Percentiles rank a stretch among this genome's conserved stretches.
These are phyloP conservation scores for Tholera decimalis DNA, from an alignment of 2,888 invertebrate species.

Conservation along the genomic window DNA sequence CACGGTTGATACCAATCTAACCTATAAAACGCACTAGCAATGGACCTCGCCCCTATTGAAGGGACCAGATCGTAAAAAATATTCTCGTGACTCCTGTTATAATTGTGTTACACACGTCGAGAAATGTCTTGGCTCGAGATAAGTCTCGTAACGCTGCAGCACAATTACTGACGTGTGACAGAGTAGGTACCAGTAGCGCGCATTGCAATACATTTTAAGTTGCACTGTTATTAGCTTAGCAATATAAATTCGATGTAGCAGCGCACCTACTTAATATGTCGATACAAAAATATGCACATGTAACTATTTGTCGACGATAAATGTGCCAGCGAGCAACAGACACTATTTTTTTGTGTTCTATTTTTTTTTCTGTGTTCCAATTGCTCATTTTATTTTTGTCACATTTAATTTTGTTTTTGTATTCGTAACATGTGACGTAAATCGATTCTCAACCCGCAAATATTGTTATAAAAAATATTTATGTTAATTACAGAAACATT, in stretches of 20 bases:
- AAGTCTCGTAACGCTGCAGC: neutral
- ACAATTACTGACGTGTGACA: neutral
- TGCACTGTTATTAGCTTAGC: neutral
- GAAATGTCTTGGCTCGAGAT: neutral
- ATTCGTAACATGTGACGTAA: neutral
- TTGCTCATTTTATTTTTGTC: neutral
- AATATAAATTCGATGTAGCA: neutral
- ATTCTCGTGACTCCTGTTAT: neutral
- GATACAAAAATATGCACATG: slow-evolving; percentile 20
- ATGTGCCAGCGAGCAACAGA: slow-evolving; percentile 1
- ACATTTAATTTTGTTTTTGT: neutral
- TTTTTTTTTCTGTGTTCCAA: neutral
- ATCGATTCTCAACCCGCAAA: slow-evolving; percentile 10
- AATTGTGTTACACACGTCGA: neutral
- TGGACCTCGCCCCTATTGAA: neutral
- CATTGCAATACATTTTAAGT: slow-evolving; percentile 3
- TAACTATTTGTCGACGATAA: neutral
- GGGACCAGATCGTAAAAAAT: neutral
- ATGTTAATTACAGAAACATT: neutral
- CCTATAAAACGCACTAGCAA: slow-evolving; percentile 1
- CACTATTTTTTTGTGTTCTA: slow-evolving; percentile 1
- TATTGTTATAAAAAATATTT: slow-evolving; percentile 24
- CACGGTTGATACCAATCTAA: neutral
- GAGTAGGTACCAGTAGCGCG: neutral
- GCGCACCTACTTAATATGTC: neutral